Conservation (phyloP, 2,797 vertebrate genomes). For the Percopsis omiscomaycus region DNA sequence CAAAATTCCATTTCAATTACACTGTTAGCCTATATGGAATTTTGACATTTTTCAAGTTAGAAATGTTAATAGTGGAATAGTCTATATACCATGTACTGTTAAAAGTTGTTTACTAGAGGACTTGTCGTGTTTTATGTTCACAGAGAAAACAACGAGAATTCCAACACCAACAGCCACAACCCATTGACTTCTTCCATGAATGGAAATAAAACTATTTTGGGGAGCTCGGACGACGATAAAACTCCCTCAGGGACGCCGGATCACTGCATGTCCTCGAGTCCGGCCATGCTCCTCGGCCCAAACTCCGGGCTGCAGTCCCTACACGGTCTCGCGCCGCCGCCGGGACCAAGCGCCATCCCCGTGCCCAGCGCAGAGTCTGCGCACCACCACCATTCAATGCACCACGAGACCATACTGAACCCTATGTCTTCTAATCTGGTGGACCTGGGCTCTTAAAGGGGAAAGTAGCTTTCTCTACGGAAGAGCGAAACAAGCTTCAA, state of each 20-base stretch:
- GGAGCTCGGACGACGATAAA: slow-evolving; percentile 98
- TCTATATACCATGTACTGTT: neutral
- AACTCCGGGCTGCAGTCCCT: slow-evolving; percentile 87
- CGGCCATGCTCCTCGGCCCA: slow-evolving; percentile 88
- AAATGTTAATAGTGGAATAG: neutral
- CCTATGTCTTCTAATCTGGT: slow-evolving; percentile 98
- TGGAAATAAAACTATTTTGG: slow-evolving; percentile 95
- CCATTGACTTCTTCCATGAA: slow-evolving; percentile 94
- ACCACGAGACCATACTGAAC: slow-evolving; percentile 98
- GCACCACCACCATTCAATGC: slow-evolving; percentile 95
- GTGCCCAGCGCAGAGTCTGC: slow-evolving; percentile 88
- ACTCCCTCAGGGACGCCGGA: slow-evolving; percentile 95
- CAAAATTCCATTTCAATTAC: too few relatives aligned
- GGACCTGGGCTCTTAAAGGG: slow-evolving; percentile 93
- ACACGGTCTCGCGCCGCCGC: slow-evolving; percentile 92
- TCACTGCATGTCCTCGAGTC: slow-evolving; percentile 88
- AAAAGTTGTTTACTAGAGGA: neutral
- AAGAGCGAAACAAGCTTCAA: slow-evolving; percentile 62
- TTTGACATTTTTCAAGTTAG: too few relatives aligned
- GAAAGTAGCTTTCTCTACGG: slow-evolving; percentile 54
- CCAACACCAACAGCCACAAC: slow-evolving; percentile 95
- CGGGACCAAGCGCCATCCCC: slow-evolving; percentile 94
- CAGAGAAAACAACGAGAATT: slow-evolving; percentile 99
- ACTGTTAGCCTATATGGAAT: too few relatives aligned
- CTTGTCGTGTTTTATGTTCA: slow-evolving; percentile 29